Conservation (phyloP, 2,888 invertebrate genomes). For the Athetis lepigone region DNA sequence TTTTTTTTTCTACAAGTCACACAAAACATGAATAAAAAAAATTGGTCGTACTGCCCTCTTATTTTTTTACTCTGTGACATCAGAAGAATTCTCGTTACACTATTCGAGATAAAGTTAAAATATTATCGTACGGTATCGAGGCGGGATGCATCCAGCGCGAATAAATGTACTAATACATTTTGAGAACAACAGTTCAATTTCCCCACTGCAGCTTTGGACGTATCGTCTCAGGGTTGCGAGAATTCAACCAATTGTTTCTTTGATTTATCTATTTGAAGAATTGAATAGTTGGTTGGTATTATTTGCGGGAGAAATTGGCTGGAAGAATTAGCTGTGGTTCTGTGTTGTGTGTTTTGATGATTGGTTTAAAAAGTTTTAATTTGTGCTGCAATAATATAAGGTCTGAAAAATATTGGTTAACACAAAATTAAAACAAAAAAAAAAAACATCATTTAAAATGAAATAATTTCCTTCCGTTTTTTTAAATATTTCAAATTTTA, state of each 20-base stretch:
- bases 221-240: conserved; percentile 59
- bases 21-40: background rate
- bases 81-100: conserved; percentile 80
- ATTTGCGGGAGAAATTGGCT: conserved; percentile 4
- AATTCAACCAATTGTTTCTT: conserved; percentile 52
- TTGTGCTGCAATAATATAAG: no score
- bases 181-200: conserved; percentile 87
- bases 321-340: no score
- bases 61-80: conserved; percentile 63
- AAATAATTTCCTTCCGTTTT: no score
- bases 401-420: no score
- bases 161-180: conserved; percentile 87
- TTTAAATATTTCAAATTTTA: no score
- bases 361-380: no score
- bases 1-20: no score
- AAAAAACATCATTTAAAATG: no score
- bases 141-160: conserved; percentile 79
- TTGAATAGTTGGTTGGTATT: conserved; percentile 51
- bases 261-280: conserved; percentile 59
- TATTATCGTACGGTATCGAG: conserved; percentile 86
- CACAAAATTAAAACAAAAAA: no score
- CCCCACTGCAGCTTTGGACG: conserved; percentile 65
- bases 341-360: no score
- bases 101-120: conserved; percentile 88
- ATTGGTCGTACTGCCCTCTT: conserved; percentile 31